phyloP scores from a whole-genome alignment of 2,888 invertebrate genomes.

The Drosophila nr. perissopoda region DNA sequence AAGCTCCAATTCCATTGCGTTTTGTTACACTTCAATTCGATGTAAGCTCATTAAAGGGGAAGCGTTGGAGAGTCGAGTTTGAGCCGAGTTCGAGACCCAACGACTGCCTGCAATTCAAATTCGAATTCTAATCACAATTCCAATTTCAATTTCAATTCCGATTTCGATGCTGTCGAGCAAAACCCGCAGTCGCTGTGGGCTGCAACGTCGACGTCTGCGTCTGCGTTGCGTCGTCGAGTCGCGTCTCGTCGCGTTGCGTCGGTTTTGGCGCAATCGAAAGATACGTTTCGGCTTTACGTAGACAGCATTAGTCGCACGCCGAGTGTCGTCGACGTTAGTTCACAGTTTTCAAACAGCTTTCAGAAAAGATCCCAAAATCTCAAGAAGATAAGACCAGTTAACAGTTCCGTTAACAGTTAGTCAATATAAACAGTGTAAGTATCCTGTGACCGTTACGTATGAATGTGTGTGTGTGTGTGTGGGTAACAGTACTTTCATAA shows the following conservation, averaged over 20 bases:
- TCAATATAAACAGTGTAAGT: background rate
- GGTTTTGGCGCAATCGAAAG: conserved; percentile 78
- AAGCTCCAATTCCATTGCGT: conserved; percentile 46
- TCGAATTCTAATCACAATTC: conserved; percentile 5
- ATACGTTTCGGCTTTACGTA: conserved; percentile 75
- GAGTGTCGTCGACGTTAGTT: conserved; percentile 70
- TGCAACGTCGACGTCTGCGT: conserved; percentile 21
- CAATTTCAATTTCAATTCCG: conserved; percentile 12
- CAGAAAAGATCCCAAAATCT: conserved; percentile 1
- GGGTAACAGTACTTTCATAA: background rate
- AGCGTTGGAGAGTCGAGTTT: conserved; percentile 7
- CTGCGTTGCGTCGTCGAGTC: conserved; percentile 1
- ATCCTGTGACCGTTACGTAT: background rate
- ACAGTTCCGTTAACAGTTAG: background rate
- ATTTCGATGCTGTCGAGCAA: conserved; percentile 21
- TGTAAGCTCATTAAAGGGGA: conserved; percentile 40
- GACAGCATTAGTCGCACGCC: conserved; percentile 70
- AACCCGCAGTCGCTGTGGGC: conserved; percentile 10
- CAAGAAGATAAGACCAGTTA: background rate
- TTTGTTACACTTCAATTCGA: conserved; percentile 41
- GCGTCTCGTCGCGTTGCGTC: conserved; percentile 6
- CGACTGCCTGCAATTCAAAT: conserved; percentile 8
- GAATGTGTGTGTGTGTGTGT: background rate
- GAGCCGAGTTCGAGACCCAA: background rate
- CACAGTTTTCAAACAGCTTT: conserved; percentile 37